Conservation (phyloP, 2,797 vertebrate genomes). For the Selene dorsalis region DNA sequence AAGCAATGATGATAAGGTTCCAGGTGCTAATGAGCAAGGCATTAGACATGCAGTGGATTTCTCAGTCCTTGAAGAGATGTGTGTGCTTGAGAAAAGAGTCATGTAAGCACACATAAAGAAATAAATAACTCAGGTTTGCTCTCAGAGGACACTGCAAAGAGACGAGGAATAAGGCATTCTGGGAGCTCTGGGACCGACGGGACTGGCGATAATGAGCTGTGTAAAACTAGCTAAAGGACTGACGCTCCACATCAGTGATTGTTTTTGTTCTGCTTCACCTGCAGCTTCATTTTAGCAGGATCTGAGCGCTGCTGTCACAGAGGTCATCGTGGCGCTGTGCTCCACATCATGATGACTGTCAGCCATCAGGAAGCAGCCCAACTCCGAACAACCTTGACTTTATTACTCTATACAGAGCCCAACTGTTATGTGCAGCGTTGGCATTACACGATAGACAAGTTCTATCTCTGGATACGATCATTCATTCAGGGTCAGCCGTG, state of each 20-base stretch:
- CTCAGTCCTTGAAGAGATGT: neutral
- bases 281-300: neutral
- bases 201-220: slow-evolving; percentile 17
- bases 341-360: neutral
- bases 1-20: slow-evolving; percentile 1
- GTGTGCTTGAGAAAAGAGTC: neutral
- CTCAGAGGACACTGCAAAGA: slow-evolving; percentile 3
- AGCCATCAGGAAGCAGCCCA: neutral
- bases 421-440: neutral
- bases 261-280: slow-evolving; percentile 17
- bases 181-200: slow-evolving; percentile 14
- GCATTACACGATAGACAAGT: neutral
- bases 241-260: slow-evolving; percentile 5
- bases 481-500: neutral
- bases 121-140: neutral
- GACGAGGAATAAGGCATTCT: slow-evolving; percentile 28
- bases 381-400: neutral
- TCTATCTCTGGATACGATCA: neutral
- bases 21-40: neutral
- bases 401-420: neutral
- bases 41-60: neutral
- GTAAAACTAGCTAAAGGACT: slow-evolving; percentile 25
- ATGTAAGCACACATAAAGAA: neutral
- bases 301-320: neutral
- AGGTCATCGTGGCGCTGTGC: neutral